Percentiles rank a stretch among this genome's conserved stretches.
phyloP scores from a whole-genome alignment of 1,140 invertebrate species.

The Temnothorax nylanderi region DNA sequence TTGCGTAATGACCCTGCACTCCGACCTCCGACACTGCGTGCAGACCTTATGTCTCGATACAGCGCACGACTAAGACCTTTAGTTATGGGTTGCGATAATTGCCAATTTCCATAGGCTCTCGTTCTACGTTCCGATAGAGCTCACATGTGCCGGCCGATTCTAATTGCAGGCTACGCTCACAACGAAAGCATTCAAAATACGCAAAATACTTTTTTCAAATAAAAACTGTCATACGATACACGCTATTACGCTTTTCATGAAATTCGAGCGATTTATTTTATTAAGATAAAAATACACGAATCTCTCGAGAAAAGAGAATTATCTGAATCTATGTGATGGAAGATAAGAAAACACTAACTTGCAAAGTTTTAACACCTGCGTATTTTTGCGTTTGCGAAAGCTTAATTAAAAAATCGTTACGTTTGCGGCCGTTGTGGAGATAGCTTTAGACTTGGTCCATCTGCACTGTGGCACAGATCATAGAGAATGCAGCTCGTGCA shows the following conservation, averaged over 20 bases:
- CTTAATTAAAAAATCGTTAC: background rate
- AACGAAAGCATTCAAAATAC: background rate
- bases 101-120: slow-evolving; percentile 77
- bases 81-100: slow-evolving; percentile 80
- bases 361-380: background rate
- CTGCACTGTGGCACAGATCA: slow-evolving; percentile 54
- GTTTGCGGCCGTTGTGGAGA: background rate
- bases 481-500: slow-evolving; percentile 44
- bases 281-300: background rate
- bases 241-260: background rate
- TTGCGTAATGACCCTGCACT: slow-evolving; percentile 73
- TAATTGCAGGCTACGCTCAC: slow-evolving; percentile 32
- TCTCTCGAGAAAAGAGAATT: background rate
- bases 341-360: background rate
- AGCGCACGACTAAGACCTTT: slow-evolving; percentile 60
- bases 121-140: slow-evolving; percentile 72
- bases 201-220: background rate
- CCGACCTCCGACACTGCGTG: slow-evolving; percentile 57
- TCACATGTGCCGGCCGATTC: slow-evolving; percentile 53
- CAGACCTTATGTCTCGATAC: slow-evolving; percentile 78
- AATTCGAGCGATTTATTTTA: background rate
- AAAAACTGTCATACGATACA: background rate
- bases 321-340: background rate
- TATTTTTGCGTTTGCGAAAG: background rate
- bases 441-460: slow-evolving; percentile 52